phyloP scores from a whole-genome alignment of 1,140 invertebrate species.

The Aphaenogaster ashmeadi region DNA sequence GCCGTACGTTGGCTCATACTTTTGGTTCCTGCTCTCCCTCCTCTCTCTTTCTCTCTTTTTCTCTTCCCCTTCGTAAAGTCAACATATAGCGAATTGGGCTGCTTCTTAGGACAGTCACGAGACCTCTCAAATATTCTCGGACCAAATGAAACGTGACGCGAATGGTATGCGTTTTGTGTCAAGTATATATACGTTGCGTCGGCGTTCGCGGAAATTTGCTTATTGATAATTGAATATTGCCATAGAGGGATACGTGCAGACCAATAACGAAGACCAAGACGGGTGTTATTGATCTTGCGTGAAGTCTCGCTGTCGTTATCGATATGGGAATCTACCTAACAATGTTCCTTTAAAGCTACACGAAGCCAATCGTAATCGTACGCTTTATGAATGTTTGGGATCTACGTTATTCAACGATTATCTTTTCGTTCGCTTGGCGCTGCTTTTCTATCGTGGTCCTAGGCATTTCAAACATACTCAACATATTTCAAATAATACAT shows the following conservation, averaged over 20 bases:
- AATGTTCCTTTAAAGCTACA: conserved; percentile 1
- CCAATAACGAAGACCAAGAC: conserved; percentile 18
- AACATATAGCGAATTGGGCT: conserved; percentile 42
- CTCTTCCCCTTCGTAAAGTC: background rate
- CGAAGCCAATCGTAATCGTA: background rate
- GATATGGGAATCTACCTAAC: background rate
- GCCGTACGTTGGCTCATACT: conserved; percentile 37
- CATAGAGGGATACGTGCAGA: background rate
- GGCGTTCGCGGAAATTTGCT: conserved; percentile 36
- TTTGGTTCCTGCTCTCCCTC: background rate
- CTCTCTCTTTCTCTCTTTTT: background rate
- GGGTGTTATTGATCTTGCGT: background rate
- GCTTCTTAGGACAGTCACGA: conserved; percentile 62
- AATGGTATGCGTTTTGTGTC: conserved; percentile 46
- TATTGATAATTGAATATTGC: conserved; percentile 11
- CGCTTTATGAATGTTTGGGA: background rate
- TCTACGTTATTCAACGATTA: background rate
- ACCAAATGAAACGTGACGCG: conserved; percentile 65
- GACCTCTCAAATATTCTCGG: conserved; percentile 61
- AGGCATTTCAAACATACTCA: background rate
- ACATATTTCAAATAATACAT: conserved; percentile 30
- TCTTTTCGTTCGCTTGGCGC: background rate
- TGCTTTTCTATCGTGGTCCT: conserved; percentile 12
- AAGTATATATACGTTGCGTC: background rate
- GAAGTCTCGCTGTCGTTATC: conserved; percentile 4